phyloP scores from a whole-genome alignment of 1,140 invertebrate species.

The Pectinophora gossypiella region DNA sequence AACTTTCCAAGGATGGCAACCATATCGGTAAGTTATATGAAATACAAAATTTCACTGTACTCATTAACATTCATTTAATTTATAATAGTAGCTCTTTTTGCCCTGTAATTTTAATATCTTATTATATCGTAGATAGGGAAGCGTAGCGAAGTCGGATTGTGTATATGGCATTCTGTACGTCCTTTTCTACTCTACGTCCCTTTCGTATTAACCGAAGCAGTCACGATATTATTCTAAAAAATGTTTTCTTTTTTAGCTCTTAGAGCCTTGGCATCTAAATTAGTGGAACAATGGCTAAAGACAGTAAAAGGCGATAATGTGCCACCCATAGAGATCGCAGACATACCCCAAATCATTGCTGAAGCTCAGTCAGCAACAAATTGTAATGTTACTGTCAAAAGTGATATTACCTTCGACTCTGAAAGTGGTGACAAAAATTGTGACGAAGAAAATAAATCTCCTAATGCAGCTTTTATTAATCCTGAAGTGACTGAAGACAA shows the following conservation, averaged over 20 bases:
- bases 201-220: no score
- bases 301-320: constrained; percentile 84
- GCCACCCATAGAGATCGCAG: constrained; percentile 41
- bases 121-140: no score
- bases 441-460: constrained; percentile 12
- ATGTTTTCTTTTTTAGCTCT: constrained; percentile 77
- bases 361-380: constrained; percentile 35
- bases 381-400: constrained; percentile 14
- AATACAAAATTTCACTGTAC: no score
- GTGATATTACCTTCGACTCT: no score
- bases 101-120: no score
- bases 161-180: no score
- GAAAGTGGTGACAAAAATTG: constrained; percentile 17
- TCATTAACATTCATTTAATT: no score
- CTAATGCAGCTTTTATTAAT: neutral
- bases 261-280: constrained; percentile 82
- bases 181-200: no score
- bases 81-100: no score
- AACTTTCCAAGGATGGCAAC: constrained; percentile 87
- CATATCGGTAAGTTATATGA: constrained; percentile 84
- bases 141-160: no score
- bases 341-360: constrained; percentile 54
- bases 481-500: constrained; percentile 18
- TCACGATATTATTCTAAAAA: no score
- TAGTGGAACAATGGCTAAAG: constrained; percentile 94